Conservation (phyloP, 2,113 vertebrate genomes). For the Nycticryphes semicollaris region DNA sequence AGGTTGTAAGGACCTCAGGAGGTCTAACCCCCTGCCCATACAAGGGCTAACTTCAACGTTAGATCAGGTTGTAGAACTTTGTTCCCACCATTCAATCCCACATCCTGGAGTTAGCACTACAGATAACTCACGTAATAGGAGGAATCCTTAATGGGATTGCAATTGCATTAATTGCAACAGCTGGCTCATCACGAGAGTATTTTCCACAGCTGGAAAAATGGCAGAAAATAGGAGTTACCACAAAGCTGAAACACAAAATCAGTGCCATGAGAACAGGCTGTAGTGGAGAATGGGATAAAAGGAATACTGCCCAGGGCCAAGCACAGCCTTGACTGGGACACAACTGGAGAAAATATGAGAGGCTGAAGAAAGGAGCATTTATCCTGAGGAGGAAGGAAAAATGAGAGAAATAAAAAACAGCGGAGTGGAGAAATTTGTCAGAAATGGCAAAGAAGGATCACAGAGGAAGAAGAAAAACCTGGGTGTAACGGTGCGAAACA, state of each 20-base stretch:
- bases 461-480: not conserved
- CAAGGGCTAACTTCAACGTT: not conserved
- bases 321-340: not conserved
- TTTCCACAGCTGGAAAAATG: not conserved
- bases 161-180: not conserved
- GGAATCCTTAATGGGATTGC: not conserved
- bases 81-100: rapidly evolving
- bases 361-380: not conserved
- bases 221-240: rapidly evolving
- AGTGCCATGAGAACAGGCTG: not conserved
- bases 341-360: not conserved
- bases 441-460: constrained; percentile 32
- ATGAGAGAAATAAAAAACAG: not conserved
- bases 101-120: not conserved
- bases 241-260: not conserved
- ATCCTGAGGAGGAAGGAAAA: not conserved
- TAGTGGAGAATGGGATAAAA: not conserved
- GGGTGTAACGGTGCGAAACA: not conserved
- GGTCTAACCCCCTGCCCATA: not conserved
- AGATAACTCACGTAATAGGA: not conserved
- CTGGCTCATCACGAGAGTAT: not conserved
- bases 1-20: not conserved
- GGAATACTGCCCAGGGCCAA: rapidly evolving
- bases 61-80: not conserved
- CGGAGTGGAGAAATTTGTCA: not conserved